A percentile compares a stretch with the other conserved stretches of the same genome.
Evolutionary conservation across 2,113 vertebrate genomes (phyloP).

Genomic region (Rhinolophus ferrumequinum): DNA sequence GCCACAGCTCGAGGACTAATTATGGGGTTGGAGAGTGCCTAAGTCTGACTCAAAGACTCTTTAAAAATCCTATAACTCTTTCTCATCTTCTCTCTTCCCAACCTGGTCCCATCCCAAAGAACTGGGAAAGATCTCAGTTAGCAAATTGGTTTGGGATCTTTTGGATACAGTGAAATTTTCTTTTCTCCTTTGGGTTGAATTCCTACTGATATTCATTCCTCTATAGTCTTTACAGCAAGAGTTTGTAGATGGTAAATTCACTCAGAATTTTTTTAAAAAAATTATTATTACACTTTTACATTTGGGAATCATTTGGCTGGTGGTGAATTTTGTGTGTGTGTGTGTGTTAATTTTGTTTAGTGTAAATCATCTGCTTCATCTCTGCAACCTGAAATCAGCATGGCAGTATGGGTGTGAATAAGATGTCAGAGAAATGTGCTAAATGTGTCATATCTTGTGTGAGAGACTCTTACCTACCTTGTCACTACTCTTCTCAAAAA

Average conservation of each 20-base stretch:
- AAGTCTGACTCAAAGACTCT: neutral
- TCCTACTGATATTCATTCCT: neutral
- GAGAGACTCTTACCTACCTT: neutral
- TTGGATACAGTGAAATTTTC: too few relatives aligned
- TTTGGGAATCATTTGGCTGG: neutral
- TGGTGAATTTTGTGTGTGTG: neutral
- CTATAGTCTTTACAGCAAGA: neutral
- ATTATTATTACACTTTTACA: neutral
- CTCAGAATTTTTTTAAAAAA: neutral
- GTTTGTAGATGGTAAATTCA: neutral
- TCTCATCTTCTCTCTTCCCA: neutral
- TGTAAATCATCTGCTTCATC: neutral
- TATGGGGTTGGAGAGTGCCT: neutral
- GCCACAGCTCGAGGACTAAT: neutral
- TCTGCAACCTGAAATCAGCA: neutral
- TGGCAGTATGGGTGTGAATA: neutral
- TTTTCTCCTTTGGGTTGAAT: neutral
- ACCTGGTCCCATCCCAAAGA: neutral
- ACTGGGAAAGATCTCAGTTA: neutral
- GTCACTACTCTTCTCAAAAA: neutral
- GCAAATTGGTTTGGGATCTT: neutral
- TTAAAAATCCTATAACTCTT: neutral
- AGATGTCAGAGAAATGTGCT: neutral
- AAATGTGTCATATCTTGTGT: neutral
- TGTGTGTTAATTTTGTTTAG: neutral